Evolutionary conservation across 1,140 invertebrate genomes (phyloP).

Genomic region (Brachionus angularis): DNA sequence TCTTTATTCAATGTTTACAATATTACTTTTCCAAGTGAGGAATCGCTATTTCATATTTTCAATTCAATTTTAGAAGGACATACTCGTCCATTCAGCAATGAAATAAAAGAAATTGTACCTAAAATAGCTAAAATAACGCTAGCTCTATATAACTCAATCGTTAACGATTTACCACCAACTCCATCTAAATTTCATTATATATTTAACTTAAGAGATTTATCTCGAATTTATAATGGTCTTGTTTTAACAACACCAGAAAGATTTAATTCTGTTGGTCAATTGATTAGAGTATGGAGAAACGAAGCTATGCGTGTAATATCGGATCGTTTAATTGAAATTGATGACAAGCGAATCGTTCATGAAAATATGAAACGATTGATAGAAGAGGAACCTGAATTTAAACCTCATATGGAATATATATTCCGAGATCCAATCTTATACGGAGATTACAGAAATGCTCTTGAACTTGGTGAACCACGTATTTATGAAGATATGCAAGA

Average conservation of each 20-base stretch:
- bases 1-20: conserved; percentile 82
- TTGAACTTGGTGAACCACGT: conserved; percentile 70
- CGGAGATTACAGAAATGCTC: conserved; percentile 78
- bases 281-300: conserved; percentile 80
- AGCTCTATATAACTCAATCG: conserved; percentile 72
- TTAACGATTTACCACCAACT: conserved; percentile 75
- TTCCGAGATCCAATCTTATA: conserved; percentile 76
- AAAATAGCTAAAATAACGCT: conserved; percentile 72
- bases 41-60: conserved; percentile 61
- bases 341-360: conserved; percentile 57
- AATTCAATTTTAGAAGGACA: conserved; percentile 74
- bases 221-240: conserved; percentile 72
- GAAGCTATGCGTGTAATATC: conserved; percentile 78
- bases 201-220: conserved; percentile 83
- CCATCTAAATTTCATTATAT: conserved; percentile 89
- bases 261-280: conserved; percentile 66
- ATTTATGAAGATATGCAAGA: conserved; percentile 83
- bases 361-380: conserved; percentile 33
- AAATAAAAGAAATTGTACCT: conserved; percentile 65
- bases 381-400: conserved; percentile 46
- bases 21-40: conserved; percentile 72
- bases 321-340: conserved; percentile 73
- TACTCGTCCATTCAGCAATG: conserved; percentile 65
- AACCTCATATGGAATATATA: conserved; percentile 61
- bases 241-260: conserved; percentile 68